phyloP scores from a whole-genome alignment of 2,797 vertebrate species.

The Bryconaethiops microstoma region DNA sequence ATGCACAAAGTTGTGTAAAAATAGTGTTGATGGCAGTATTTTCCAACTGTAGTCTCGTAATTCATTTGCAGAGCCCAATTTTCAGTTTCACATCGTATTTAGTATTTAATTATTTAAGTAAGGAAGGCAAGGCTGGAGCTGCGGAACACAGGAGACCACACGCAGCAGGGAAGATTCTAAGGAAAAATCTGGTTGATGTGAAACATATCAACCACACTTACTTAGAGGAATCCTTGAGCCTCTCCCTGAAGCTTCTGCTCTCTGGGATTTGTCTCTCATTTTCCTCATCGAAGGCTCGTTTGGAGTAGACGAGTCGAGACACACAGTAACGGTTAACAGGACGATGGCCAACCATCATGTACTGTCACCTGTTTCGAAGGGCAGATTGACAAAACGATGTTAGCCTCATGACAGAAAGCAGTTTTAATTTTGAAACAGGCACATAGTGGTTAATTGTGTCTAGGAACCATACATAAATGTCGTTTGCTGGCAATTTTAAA shows the following conservation, averaged over 20 bases:
- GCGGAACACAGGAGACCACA: no score
- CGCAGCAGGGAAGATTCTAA: no score
- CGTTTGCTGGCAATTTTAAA: no score
- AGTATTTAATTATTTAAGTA: no score
- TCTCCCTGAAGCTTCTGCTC: conserved; percentile 32
- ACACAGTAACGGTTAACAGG: conserved; percentile 30
- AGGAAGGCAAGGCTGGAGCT: no score
- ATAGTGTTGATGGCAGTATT: neutral
- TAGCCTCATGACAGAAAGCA: neutral
- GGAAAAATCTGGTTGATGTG: no score
- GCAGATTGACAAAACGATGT: neutral
- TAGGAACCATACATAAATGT: neutral
- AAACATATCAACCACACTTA: neutral
- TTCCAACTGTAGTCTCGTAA: neutral
- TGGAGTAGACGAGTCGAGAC: conserved; percentile 41
- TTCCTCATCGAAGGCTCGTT: conserved; percentile 30
- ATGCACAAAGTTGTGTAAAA: neutral
- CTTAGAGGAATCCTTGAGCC: conserved; percentile 20
- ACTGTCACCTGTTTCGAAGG: neutral
- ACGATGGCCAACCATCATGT: conserved; percentile 12
- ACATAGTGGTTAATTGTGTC: neutral
- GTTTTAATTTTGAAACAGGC: neutral
- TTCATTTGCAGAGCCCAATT: neutral
- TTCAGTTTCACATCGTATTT: neutral
- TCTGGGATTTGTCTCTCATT: conserved; percentile 26